phyloP scores from a whole-genome alignment of 2,888 invertebrate species.

The Drosophila algonquin region DNA sequence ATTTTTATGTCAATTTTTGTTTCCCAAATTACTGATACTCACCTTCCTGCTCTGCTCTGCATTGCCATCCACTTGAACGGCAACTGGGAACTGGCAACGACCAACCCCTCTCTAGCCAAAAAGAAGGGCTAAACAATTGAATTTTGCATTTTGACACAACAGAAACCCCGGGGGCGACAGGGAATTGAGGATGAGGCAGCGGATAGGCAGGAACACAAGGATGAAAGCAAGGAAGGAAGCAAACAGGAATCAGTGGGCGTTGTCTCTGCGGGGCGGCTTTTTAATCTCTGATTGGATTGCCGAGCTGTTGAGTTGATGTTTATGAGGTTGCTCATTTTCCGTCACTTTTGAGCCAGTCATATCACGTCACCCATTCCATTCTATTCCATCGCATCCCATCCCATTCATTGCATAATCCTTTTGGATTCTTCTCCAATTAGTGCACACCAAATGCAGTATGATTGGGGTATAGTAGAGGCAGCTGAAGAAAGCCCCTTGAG shows the following conservation, averaged over 20 bases:
- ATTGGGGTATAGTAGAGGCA: no score
- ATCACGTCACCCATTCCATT: neutral
- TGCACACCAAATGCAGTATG: neutral
- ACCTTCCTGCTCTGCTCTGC: conserved; percentile 1
- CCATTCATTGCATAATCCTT: neutral
- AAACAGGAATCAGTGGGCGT: conserved; percentile 66
- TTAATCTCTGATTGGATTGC: conserved; percentile 81
- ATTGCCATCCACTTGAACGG: neutral
- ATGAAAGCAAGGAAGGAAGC: conserved; percentile 48
- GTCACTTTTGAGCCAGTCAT: conserved; percentile 28
- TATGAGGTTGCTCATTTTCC: conserved; percentile 67
- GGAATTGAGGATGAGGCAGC: neutral
- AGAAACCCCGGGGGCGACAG: neutral
- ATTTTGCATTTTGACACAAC: conserved; percentile 79
- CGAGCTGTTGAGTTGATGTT: conserved; percentile 67
- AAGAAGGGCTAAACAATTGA: conserved; percentile 76
- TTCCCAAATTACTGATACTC: conserved; percentile 61
- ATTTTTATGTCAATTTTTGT: conserved; percentile 81
- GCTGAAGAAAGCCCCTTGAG: no score
- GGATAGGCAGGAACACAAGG: neutral
- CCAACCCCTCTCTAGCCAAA: conserved; percentile 5
- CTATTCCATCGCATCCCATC: neutral
- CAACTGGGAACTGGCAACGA: neutral
- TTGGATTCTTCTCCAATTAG: conserved; percentile 23
- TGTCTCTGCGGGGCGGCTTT: conserved; percentile 62